Base-by-base conservation (phyloP, 2,888 invertebrate species). In the Herminia tarsipennalis region DNA sequence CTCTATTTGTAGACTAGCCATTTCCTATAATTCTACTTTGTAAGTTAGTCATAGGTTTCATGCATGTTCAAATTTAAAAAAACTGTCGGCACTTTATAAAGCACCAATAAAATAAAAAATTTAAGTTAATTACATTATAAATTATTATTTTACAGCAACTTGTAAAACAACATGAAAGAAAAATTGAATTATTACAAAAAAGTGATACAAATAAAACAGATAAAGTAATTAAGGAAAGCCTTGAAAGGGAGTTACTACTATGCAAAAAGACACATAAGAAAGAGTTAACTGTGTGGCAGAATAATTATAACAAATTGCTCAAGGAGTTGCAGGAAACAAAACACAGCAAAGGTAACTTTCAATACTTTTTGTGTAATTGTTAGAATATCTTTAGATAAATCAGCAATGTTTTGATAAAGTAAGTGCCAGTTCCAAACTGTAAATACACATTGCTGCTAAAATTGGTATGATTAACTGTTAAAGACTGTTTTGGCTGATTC, bases 121-220 rank as follows among this genome's bases (percentile, higher is more conserved):
- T 10, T 22, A 9, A n/a, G n/a, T n/a, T n/a, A n/a, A n/a, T n/a
- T n/a, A n/a, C n/a, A n/a, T n/a, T n/a, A n/a, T n/a, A n/a, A n/a
- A n/a, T n/a, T n/a, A n/a, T 17, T 5, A 48, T 75, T 76, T 16
- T n/a, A n/a, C 63, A 83, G 84, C 48, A 58, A 39, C 68, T 79
- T 32, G 55, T 77, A 0, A 76, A 75, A 53, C 66, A 80, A 55
- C 56, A 73, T 36, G 76, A 83, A 58, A 66, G 61, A 32, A 51
- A 55, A 38, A 71, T 78, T 35, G 78, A 48, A 0, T 12, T 8
- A 20, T 9, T 22, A 3, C 28, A 16, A 12, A 29, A 25, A 38
- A 20, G 12, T 28, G 25, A 39, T 2, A 35, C 34, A 9, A 32
- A 16, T 29, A 40, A 25, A 5, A 14, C 8, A 6, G 35, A 40